Conservation (phyloP, 2,797 vertebrate genomes). For the Pseudochromis fuscus region DNA sequence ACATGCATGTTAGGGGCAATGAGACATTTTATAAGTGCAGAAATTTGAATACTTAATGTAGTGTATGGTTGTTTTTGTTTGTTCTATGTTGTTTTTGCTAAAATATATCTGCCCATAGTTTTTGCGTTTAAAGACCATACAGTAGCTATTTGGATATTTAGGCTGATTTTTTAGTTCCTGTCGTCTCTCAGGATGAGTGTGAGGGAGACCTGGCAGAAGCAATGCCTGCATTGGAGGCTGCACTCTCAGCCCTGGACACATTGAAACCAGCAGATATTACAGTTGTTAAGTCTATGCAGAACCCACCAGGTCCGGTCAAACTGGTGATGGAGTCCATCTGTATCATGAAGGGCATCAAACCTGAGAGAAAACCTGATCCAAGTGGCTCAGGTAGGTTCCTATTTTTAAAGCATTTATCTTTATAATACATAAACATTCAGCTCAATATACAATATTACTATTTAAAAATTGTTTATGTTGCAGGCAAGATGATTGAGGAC, state of each 20-base stretch:
- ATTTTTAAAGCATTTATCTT: not conserved
- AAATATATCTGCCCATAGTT: not conserved
- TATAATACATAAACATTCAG: not conserved
- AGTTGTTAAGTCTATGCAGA: conserved; percentile 94
- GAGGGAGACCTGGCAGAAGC: conserved; percentile 93
- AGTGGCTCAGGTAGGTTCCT: conserved; percentile 87
- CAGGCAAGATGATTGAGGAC: conserved; percentile 96
- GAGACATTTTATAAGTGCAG: not conserved
- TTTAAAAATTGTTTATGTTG: conserved; percentile 6
- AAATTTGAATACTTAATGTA: not conserved
- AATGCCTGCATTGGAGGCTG: conserved; percentile 92
- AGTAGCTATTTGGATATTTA: not conserved
- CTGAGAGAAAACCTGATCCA: conserved; percentile 94
- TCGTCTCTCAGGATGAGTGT: conserved; percentile 89
- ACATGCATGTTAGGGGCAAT: not conserved
- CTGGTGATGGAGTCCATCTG: conserved; percentile 97
- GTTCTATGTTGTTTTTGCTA: too few relatives aligned
- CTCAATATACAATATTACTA: not conserved
- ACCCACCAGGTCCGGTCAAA: conserved; percentile 92
- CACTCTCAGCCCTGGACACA: conserved; percentile 91
- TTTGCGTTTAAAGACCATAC: not conserved
- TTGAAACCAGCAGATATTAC: conserved; percentile 93
- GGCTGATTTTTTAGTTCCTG: not conserved
- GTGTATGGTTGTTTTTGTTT: not conserved
- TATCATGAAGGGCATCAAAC: conserved; percentile 91